Evolutionary conservation across 2,797 vertebrate species (phyloP), one percentile per base, ranked within the genome.

Genomic region (Sebastes vulpes): DNA sequence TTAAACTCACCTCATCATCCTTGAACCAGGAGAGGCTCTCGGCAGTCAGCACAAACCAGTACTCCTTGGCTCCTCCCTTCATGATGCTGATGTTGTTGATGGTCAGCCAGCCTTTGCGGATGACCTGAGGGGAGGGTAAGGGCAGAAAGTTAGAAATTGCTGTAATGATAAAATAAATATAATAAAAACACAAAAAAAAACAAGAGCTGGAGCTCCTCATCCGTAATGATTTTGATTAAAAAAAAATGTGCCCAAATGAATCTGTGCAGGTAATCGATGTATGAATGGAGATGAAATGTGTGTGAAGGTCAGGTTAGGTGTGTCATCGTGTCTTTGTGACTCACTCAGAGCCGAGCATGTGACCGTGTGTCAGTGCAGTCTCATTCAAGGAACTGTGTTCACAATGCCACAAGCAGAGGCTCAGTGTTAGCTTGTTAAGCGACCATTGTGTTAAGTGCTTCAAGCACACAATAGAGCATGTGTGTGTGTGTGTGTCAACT

Each of bases 71-170:
- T 57, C 98, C 98, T 75, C 98, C 98, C 92, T 99, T 99, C 96
- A 99, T 99, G 93, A 99, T 98, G 89, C 98, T 98, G 77, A 99
- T 99, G 91, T 99, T 99, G 95, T 98, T 99, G 94, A 99, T 99
- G 85, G 98, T 99, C 90, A 99, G 90, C 98, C 98, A 99, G 64
- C 98, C 98, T 89, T 99, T 99, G 58, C 98, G 97, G 75, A 99
- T 99, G 61, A 99, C 98, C 98, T 99, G 87, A 14, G 81, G 53
- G 32, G 3, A 65, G 18, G 77, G 54, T 3, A 56, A 65, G 25
- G 52, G 52, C 53, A 84, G 31, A 74, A 71, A 75, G 83, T 90
- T 71, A 85, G 67, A 63, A 35, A 65, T 4, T 16, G 28, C 16
- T 29, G 2, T 2, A 18, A 11, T 14, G 25, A 2, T 9, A 48